Base-by-base conservation (phyloP, 1,140 invertebrate genomes). In the Ephestia elutella region DNA sequence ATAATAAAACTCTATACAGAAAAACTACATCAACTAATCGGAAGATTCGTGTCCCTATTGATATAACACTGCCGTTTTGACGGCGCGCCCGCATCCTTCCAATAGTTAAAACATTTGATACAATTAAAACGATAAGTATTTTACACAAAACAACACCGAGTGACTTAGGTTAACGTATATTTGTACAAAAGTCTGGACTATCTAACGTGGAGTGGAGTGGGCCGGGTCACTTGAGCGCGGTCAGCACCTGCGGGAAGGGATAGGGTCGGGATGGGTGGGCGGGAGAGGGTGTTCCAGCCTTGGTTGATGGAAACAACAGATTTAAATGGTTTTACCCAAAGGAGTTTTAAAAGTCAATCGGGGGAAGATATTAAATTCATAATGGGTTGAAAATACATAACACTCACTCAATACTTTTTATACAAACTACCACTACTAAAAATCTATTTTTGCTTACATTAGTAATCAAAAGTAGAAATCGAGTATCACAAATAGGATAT, bases 201-300 rank as follows among this genome's bases (percentile, higher is more conserved):
- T 44, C 38, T 44, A 44, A 44, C 38, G n/a, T 15, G 38, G n/a
- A 15, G 38, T 44, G n/a, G 38, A 44, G 38, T 44, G 38, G 38
- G 38, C 15, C 38, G 21, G 49, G 53, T 60, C 59, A 64, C 51
- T 58, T 60, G 30, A 68, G 56, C 49, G 69, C 64, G n/a, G 25
- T 28, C 48, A 63, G 51, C 15, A 73, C 64, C 71, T 73, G 71
- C 57, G 63, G 62, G 56, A 59, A 53, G 18, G 7, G 54, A 54
- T 51, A 30, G 38, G 54, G 38, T 44, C 5, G 15, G 38, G 38
- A 44, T n/a, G 53, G 53, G 56, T 3, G 25, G 11, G 28, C 44
- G 10, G 55, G 10, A 38, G 57, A 57, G 38, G 28, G 44, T 44
- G 55, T 20, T 1, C 10, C 17, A 17, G 30, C 20, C 50, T 4